These are phyloP conservation scores for Proisotoma minuta DNA, from an alignment of 2,888 invertebrate species.

Conservation along the genomic window DNA sequence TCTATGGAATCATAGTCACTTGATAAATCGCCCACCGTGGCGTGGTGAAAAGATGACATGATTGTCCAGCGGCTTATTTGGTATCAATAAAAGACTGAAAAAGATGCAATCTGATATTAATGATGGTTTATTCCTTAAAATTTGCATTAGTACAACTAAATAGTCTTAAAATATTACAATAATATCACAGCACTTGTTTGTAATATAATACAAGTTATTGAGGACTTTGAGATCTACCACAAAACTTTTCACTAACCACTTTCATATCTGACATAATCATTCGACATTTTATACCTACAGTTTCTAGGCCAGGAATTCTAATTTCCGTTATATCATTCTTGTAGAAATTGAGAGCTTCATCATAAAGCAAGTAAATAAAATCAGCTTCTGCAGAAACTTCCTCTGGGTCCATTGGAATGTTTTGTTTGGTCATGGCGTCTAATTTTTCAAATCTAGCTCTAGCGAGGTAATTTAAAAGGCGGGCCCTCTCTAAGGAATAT, in stretches of 20 bases:
- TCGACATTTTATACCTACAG: neutral
- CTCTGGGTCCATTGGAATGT: neutral
- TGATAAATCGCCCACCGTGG: too few species aligned
- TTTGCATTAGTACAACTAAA: too few species aligned
- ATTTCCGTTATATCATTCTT: constrained; percentile 4
- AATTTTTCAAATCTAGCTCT: constrained; percentile 1
- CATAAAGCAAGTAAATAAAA: neutral
- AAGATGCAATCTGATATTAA: too few species aligned
- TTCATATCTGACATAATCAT: neutral
- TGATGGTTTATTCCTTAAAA: too few species aligned
- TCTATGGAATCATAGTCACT: too few species aligned
- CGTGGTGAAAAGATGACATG: too few species aligned
- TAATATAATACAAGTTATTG: too few species aligned
- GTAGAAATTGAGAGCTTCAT: constrained; percentile 4
- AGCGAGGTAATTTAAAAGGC: neutral
- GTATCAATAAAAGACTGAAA: too few species aligned
- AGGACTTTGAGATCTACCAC: too few species aligned
- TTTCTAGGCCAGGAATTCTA: neutral
- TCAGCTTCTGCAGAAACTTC: neutral
- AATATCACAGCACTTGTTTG: too few species aligned
- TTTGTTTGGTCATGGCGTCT: neutral
- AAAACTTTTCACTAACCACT: neutral
- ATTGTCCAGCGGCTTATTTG: too few species aligned
- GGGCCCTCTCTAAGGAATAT: constrained; percentile 26
- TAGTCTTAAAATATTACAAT: too few species aligned